Conservation (phyloP, 2,113 vertebrate genomes). For the Tricholaema leucomelas region DNA sequence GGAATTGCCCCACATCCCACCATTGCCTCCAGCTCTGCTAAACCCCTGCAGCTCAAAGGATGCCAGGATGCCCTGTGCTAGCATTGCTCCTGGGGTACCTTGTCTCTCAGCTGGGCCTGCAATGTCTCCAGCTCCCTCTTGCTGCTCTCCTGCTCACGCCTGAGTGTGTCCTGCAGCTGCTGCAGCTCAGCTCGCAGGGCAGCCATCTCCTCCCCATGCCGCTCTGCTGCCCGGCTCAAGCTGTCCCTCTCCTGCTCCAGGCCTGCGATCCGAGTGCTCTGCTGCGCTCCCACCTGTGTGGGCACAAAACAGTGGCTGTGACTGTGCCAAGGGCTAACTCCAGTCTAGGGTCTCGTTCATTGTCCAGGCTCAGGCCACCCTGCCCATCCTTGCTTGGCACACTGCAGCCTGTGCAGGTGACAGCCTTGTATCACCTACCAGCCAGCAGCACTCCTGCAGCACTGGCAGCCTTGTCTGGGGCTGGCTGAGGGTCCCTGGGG, state of each 20-base stretch:
- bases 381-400: fast-evolving
- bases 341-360: neutral
- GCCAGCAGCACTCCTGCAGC: neutral
- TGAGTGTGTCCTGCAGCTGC: conserved; percentile 71
- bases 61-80: fast-evolving
- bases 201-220: conserved; percentile 70
- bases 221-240: conserved; percentile 65
- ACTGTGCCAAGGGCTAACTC: fast-evolving
- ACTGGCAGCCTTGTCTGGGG: neutral
- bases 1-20: too few species aligned
- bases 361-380: neutral
- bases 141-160: conserved; percentile 74
- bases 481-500: fast-evolving
- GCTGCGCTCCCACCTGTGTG: conserved; percentile 72
- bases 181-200: conserved; percentile 74
- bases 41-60: fast-evolving
- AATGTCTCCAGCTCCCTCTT: conserved; percentile 75
- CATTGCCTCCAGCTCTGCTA: fast-evolving
- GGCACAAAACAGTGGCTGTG: fast-evolving
- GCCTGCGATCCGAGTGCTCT: conserved; percentile 61
- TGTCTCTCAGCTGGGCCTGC: conserved; percentile 82
- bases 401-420: fast-evolving
- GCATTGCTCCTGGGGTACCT: conserved; percentile 53
- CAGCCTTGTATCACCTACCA: neutral
- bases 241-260: conserved; percentile 79